phyloP scores from a whole-genome alignment of 2,797 vertebrate genomes.

The Cirrhinus molitorella region DNA sequence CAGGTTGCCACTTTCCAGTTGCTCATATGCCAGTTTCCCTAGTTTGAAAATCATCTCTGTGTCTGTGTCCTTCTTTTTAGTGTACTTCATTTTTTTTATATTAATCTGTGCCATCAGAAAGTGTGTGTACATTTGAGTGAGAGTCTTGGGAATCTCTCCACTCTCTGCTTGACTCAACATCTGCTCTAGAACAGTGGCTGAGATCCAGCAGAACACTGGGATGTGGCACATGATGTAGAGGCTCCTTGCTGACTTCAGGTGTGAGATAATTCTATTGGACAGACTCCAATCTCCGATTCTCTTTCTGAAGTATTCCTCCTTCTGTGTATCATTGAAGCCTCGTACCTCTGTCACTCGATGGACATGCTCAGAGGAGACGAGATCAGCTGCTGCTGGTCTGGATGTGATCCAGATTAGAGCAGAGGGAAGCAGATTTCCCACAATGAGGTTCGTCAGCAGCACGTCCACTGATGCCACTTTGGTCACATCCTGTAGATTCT shows the following conservation, averaged over 20 bases:
- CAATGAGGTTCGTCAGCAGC: not conserved
- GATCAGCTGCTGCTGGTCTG: constrained; percentile 3
- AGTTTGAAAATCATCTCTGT: not conserved
- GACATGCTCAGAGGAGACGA: too few species aligned
- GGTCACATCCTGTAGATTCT: too few species aligned
- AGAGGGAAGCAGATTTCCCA: too few species aligned
- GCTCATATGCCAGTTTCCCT: not conserved
- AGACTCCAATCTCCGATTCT: not conserved
- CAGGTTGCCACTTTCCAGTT: not conserved
- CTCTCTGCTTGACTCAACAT: not conserved
- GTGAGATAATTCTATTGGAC: not conserved
- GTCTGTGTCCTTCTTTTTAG: too few species aligned
- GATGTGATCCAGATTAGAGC: not conserved
- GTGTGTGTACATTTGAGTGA: not conserved
- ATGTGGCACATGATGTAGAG: constrained; percentile 8
- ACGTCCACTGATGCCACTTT: not conserved
- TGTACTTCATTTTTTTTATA: not conserved
- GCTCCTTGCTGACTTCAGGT: not conserved
- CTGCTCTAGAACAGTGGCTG: not conserved
- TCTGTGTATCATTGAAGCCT: not conserved
- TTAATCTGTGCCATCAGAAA: not conserved
- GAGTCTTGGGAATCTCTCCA: not conserved
- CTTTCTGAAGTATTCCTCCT: not conserved
- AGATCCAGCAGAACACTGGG: constrained; percentile 9
- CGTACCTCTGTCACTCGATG: not conserved